Base-by-base conservation (phyloP, 2,888 invertebrate genomes). In the Leptarthrus brevirostris region DNA sequence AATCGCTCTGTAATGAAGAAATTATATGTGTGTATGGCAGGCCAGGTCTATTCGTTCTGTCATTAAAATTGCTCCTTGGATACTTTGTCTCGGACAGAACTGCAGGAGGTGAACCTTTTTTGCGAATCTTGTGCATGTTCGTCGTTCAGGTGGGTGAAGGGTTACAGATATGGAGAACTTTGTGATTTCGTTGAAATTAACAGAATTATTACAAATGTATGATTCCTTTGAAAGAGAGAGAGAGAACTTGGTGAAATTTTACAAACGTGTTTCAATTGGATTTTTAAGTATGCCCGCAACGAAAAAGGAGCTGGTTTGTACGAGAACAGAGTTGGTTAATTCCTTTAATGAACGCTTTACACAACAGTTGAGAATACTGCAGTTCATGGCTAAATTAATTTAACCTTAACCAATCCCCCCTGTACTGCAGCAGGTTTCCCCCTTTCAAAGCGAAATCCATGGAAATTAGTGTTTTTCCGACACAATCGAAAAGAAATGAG, bases 1-100 rank as follows among this genome's bases (percentile, higher is more conserved):
- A 64, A 64, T 64, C 64, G 24, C 36, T 24, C 44, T 20, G 36
- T 64, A 64, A 64, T 64, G 64, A 14, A 64, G 12, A 44, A 49
- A 20, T 20, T 40, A 49, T 20, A 2, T 44, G 49, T 49, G 49
- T 49, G 16, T 4, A 6, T 4, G 16, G 40, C n/a, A 16, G 49
- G 49, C 3, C 49, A 16, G 16, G 14, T 20, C 49, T 16, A 18
- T 49, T 49, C 49, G 49, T 12, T 49, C 49, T 49, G 49, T 49
- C 49, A 49, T 49, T 49, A 16, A 5, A 49, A 49, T n/a, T 49
- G 16, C 8, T 49, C 20, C 49, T 49, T 49, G 49, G 12, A 49
- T 49, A 20, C 49, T 49, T 49, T 49, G 49, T 49, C 49, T 49
- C n/a, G 49, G 49, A 16, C 49, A 49, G 12, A 6, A 49, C 49